Percentiles rank a stretch among this genome's conserved stretches.
Evolutionary conservation across 1,140 invertebrate species (phyloP).

Genomic region (Leptonema lineaticorne): DNA sequence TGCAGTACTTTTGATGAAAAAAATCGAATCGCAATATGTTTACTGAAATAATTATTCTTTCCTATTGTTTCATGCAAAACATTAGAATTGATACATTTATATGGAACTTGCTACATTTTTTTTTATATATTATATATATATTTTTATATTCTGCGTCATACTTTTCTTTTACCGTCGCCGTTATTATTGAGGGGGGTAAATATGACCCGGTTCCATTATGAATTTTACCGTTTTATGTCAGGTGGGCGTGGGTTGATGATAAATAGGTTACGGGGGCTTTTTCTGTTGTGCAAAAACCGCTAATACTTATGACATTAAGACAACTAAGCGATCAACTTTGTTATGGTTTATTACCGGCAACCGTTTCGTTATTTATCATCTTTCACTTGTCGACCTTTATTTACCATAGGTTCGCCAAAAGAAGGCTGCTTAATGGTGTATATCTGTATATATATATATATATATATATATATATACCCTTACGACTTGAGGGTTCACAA

Average conservation of each 20-base stretch:
- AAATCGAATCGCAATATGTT: no score
- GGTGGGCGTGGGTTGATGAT: constrained; percentile 21
- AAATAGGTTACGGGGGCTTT: constrained; percentile 35
- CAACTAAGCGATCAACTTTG: constrained; percentile 37
- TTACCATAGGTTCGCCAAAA: no score
- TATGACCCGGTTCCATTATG: neutral
- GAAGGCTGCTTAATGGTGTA: neutral
- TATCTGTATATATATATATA: neutral
- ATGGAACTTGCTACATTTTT: no score
- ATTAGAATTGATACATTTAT: no score
- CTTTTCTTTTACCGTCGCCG: no score
- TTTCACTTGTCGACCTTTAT: neutral
- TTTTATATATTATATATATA: no score
- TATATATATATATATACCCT: neutral
- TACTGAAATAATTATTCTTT: no score
- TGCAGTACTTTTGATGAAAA: no score
- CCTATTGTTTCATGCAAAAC: no score
- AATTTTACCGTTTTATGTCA: no score
- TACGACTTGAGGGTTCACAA: neutral
- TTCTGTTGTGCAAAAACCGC: constrained; percentile 29
- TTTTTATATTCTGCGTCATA: no score
- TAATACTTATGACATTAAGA: constrained; percentile 32
- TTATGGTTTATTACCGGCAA: constrained; percentile 28
- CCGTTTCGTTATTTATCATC: constrained; percentile 1
- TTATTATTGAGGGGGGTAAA: no score